These are phyloP conservation scores for Neelides sp. DNA, from an alignment of 1,140 invertebrate genomes.

Conservation along the genomic window DNA sequence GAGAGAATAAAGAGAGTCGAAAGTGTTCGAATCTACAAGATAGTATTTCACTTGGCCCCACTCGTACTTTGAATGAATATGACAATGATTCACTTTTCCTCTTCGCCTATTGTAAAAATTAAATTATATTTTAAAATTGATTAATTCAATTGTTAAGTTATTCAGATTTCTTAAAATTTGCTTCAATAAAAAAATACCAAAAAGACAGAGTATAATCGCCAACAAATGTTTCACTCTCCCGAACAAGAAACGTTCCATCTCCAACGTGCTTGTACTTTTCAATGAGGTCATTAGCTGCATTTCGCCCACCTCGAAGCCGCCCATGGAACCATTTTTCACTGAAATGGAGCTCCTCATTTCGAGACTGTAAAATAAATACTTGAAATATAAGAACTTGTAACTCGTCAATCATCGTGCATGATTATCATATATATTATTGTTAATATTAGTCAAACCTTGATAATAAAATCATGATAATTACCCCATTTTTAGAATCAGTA, in stretches of 20 bases:
- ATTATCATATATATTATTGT: too few relatives aligned
- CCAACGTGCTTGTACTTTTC: slow-evolving; percentile 69
- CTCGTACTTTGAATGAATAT: slow-evolving; percentile 80
- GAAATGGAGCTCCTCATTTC: slow-evolving; percentile 73
- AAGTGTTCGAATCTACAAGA: slow-evolving; percentile 74
- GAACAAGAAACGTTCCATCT: slow-evolving; percentile 87
- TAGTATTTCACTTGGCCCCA: slow-evolving; percentile 79
- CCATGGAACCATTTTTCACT: slow-evolving; percentile 94
- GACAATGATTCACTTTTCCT: slow-evolving; percentile 79
- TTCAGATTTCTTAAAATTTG: neutral
- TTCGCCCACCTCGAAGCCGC: slow-evolving; percentile 60
- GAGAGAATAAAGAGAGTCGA: slow-evolving; percentile 83
- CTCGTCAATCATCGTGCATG: too few relatives aligned
- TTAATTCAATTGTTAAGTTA: neutral
- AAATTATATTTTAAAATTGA: slow-evolving; percentile 12
- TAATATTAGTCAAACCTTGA: neutral
- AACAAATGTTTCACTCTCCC: slow-evolving; percentile 89
- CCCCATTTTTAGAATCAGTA: slow-evolving; percentile 20
- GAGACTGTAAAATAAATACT: slow-evolving; percentile 26
- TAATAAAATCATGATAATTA: neutral
- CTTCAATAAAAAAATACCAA: slow-evolving; percentile 50
- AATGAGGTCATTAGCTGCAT: slow-evolving; percentile 63
- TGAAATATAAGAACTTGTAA: slow-evolving; percentile 3
- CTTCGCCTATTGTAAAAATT: slow-evolving; percentile 47
- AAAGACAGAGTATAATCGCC: slow-evolving; percentile 93